Conservation (phyloP, 2,888 invertebrate genomes). For the Netelia melanura region DNA sequence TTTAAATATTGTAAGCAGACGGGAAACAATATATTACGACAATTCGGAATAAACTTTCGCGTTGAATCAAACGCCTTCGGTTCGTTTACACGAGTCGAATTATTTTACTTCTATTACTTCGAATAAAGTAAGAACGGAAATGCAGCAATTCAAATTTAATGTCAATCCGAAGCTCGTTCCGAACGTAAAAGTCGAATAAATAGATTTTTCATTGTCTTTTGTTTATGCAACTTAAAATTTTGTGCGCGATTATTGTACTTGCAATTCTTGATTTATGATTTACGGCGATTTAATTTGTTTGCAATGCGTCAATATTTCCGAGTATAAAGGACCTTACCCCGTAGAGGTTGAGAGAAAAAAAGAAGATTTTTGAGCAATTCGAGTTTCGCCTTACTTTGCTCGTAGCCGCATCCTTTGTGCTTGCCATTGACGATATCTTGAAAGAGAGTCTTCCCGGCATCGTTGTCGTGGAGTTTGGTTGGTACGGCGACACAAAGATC, state of each 20-base stretch:
- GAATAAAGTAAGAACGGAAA: too few relatives aligned
- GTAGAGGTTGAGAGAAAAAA: conserved; percentile 23
- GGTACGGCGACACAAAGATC: conserved; percentile 86
- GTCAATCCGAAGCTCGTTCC: not conserved
- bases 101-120: too few relatives aligned
- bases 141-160: not conserved
- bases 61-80: too few relatives aligned
- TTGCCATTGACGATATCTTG: conserved; percentile 91
- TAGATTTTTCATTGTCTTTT: not conserved
- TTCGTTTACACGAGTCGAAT: too few relatives aligned
- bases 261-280: not conserved
- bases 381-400: conserved; percentile 76
- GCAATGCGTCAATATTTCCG: conserved; percentile 35
- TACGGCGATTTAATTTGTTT: not conserved
- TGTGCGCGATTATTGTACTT: too few relatives aligned
- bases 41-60: too few relatives aligned
- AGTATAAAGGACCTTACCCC: conserved; percentile 9
- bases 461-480: conserved; percentile 87
- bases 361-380: conserved; percentile 15
- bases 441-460: conserved; percentile 87
- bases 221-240: too few relatives aligned
- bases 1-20: too few relatives aligned
- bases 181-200: not conserved
- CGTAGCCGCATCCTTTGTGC: conserved; percentile 86
- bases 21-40: too few relatives aligned